Percentiles rank a stretch among this genome's conserved stretches.
These are phyloP conservation scores for Acanthurus tractus DNA, from an alignment of 2,797 vertebrate genomes.

Conservation along the genomic window DNA sequence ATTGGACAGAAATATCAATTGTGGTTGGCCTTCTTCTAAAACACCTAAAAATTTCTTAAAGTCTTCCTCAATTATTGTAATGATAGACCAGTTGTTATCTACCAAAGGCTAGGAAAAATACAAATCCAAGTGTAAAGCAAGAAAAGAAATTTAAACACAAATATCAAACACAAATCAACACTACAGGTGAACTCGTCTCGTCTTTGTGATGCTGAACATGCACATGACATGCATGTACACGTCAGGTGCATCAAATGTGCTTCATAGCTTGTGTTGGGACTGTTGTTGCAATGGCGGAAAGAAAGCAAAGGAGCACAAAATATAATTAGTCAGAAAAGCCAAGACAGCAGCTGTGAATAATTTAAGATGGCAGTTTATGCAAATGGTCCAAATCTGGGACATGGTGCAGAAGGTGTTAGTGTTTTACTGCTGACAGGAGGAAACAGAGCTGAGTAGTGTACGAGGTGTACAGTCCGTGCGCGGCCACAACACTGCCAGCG, in stretches of 20 bases:
- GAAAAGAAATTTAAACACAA: neutral
- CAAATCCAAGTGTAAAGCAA: neutral
- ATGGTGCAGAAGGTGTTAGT: conserved; percentile 76
- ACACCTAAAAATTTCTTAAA: too few relatives aligned
- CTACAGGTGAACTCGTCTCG: neutral
- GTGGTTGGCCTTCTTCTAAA: neutral
- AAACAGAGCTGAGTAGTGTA: conserved; percentile 65
- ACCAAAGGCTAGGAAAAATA: neutral
- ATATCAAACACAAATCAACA: neutral
- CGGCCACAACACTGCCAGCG: conserved; percentile 43
- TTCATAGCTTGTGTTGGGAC: conserved; percentile 6
- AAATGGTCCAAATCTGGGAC: conserved; percentile 81
- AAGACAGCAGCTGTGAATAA: conserved; percentile 83
- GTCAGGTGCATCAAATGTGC: neutral
- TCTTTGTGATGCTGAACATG: neutral
- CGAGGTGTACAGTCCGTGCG: conserved; percentile 59
- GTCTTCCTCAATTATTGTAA: neutral
- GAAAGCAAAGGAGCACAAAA: conserved; percentile 70
- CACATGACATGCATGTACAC: neutral
- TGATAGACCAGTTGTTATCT: neutral
- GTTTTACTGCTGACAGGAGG: conserved; percentile 75
- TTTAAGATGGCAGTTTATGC: conserved; percentile 84
- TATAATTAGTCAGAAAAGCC: conserved; percentile 83
- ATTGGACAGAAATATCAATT: neutral
- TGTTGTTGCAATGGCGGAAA: conserved; percentile 53